Conservation (phyloP, 2,113 vertebrate species). For the Mirounga angustirostris region DNA sequence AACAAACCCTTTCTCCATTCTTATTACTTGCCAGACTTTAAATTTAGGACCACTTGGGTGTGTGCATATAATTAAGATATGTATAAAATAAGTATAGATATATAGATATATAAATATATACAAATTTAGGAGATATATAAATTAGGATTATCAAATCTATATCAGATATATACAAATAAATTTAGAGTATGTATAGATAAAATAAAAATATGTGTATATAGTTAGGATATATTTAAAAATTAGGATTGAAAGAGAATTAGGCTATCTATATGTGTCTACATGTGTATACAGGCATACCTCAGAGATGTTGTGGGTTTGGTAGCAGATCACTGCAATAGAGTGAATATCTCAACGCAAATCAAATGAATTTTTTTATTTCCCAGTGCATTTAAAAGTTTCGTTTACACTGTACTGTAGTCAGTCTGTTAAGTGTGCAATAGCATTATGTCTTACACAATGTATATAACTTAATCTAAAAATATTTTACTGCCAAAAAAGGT, state of each 20-base stretch:
- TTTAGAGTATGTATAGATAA: neutral
- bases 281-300: neutral
- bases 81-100: neutral
- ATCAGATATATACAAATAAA: neutral
- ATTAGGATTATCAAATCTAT: neutral
- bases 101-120: neutral
- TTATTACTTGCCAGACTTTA: neutral
- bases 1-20: neutral
- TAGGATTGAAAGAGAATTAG: neutral
- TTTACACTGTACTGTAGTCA: neutral
- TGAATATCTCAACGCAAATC: neutral
- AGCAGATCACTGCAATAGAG: neutral
- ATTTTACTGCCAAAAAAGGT: neutral
- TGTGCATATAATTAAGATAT: neutral
- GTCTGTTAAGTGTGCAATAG: neutral
- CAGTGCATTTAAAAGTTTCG: neutral
- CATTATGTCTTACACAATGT: neutral
- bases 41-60: neutral
- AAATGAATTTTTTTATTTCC: neutral
- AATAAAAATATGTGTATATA: neutral
- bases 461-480: neutral
- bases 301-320: neutral
- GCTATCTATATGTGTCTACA: neutral
- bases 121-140: neutral
- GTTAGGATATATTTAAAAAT: neutral